phyloP scores from a whole-genome alignment of 2,888 invertebrate genomes.

The Ganaspis brasiliensis region DNA sequence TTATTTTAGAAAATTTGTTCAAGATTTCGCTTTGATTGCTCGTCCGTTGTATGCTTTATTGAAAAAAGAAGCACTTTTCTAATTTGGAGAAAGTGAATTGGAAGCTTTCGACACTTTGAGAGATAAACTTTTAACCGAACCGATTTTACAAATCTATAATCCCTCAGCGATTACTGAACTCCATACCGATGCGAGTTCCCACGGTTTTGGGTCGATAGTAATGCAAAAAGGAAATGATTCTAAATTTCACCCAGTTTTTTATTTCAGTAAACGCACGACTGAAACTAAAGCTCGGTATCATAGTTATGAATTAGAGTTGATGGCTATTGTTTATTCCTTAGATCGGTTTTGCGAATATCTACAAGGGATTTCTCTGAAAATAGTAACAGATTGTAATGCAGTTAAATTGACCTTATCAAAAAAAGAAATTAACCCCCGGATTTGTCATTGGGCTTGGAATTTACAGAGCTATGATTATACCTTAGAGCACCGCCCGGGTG shows the following conservation, averaged over 20 bases:
- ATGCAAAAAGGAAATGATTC: conserved; percentile 51
- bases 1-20: conserved; percentile 51
- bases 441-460: background rate
- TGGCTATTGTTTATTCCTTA: conserved; percentile 46
- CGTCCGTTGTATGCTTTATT: conserved; percentile 36
- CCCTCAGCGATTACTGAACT: conserved; percentile 54
- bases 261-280: conserved; percentile 45
- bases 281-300: conserved; percentile 39
- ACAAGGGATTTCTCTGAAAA: background rate
- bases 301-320: conserved; percentile 40
- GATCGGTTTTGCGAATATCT: background rate
- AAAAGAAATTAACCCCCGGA: background rate
- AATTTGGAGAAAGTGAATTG: conserved; percentile 24
- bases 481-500: background rate
- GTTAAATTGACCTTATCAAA: background rate
- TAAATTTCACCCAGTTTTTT: conserved; percentile 53
- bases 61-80: conserved; percentile 27
- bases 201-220: conserved; percentile 53
- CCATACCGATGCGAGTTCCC: conserved; percentile 45
- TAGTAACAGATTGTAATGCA: background rate
- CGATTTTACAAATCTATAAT: conserved; percentile 50
- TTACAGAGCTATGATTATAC: background rate
- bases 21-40: conserved; percentile 45
- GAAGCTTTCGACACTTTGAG: conserved; percentile 45
- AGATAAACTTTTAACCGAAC: conserved; percentile 42